Evolutionary conservation across 2,797 vertebrate genomes (phyloP).

Genomic region (Clarias fuscus): DNA sequence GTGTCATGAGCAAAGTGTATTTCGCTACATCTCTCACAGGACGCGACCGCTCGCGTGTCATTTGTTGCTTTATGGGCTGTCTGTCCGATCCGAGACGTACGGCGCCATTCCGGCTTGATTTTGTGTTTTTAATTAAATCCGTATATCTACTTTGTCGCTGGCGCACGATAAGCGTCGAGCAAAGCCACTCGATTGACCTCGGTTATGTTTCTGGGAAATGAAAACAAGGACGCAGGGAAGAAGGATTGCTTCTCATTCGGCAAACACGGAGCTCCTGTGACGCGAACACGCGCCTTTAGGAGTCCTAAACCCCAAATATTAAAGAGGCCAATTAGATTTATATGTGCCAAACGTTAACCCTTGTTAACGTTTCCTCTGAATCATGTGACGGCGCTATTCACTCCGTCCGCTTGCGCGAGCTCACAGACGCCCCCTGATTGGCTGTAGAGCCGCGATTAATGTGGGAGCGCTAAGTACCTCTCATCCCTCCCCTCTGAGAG

Average conservation of each 20-base stretch:
- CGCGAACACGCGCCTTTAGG: no score
- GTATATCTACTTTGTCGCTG: not conserved
- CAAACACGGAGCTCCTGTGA: no score
- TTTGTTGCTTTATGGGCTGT: not conserved
- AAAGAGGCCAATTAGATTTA: no score
- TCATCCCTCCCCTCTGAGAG: no score
- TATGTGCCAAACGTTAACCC: no score
- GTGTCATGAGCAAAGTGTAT: not conserved
- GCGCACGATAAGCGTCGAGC: not conserved
- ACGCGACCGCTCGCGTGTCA: not conserved
- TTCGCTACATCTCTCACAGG: not conserved
- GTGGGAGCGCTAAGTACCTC: no score
- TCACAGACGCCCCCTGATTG: no score
- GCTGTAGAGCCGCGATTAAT: no score
- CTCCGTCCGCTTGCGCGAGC: no score
- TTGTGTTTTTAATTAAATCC: slow-evolving; percentile 5
- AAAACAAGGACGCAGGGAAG: slow-evolving; percentile 9
- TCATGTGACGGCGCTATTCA: no score
- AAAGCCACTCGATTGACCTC: not conserved
- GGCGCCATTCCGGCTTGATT: not conserved
- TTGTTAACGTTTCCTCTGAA: no score
- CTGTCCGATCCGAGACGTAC: not conserved
- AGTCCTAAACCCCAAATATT: no score
- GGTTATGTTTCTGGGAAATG: slow-evolving; percentile 8
- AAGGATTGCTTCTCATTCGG: slow-evolving; percentile 40